Evolutionary conservation across 2,113 vertebrate genomes (phyloP).

Genomic region (Isurus oxyrinchus): DNA sequence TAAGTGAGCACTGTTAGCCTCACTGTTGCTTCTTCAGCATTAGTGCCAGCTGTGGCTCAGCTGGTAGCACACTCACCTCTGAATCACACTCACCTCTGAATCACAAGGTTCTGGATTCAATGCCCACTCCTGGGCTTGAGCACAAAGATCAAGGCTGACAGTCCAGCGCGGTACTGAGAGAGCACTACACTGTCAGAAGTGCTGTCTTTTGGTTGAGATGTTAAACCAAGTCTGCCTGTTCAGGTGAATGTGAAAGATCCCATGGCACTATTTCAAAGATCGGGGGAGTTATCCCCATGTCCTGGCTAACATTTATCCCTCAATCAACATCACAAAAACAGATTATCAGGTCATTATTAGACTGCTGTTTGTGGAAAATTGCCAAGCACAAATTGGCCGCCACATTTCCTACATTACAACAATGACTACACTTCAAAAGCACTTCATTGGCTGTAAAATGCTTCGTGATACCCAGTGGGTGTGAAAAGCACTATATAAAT

Average conservation of each 20-base stretch:
- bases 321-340: too few species aligned
- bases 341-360: too few species aligned
- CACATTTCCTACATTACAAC: too few species aligned
- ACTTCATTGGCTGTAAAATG: too few species aligned
- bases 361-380: too few species aligned
- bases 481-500: not conserved
- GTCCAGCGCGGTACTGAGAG: not conserved
- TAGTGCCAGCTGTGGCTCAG: not conserved
- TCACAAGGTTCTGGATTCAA: not conserved
- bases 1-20: not conserved
- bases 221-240: not conserved
- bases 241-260: not conserved
- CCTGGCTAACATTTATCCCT: too few species aligned
- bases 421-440: too few species aligned
- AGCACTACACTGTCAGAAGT: not conserved
- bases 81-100: not conserved
- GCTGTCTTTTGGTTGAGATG: not conserved
- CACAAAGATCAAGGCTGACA: not conserved
- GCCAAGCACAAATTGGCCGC: too few species aligned
- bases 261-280: not conserved
- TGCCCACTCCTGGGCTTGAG: too few species aligned
- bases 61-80: not conserved
- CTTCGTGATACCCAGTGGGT: not conserved
- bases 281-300: not conserved
- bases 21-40: not conserved